Percentiles rank a stretch among this genome's conserved stretches.
phyloP scores from a whole-genome alignment of 1,140 invertebrate species.

The Lucilia sericata region DNA sequence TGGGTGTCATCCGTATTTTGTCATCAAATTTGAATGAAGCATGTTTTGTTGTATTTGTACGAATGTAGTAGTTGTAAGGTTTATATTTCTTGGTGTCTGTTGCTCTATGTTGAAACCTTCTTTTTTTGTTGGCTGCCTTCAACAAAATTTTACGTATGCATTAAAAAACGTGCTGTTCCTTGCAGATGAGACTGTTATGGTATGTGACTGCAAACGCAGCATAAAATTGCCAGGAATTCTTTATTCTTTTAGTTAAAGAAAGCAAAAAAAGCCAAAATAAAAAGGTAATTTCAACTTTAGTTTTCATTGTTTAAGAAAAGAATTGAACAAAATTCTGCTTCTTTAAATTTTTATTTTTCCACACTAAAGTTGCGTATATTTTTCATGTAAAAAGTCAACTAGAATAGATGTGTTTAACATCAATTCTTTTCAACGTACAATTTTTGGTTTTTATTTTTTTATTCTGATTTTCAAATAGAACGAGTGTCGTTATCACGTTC shows the following conservation, averaged over 20 bases:
- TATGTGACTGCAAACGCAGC: conserved; percentile 25
- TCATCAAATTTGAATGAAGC: conserved; percentile 6
- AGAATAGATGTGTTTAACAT: neutral
- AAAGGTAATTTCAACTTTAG: neutral
- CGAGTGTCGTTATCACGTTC: conserved; percentile 19
- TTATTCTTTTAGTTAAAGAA: neutral
- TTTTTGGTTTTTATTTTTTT: neutral
- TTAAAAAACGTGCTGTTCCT: conserved; percentile 10
- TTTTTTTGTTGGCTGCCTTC: neutral
- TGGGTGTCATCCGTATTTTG: conserved; percentile 18
- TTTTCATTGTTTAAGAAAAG: neutral
- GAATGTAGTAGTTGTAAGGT: neutral
- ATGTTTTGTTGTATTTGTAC: neutral
- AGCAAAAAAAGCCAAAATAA: neutral
- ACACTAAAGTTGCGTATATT: neutral
- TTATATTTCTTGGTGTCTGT: neutral
- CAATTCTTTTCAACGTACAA: neutral
- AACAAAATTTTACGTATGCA: conserved; percentile 10
- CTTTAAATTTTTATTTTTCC: neutral
- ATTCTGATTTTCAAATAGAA: neutral
- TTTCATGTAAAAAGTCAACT: neutral
- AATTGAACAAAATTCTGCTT: neutral
- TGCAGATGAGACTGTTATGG: conserved; percentile 25
- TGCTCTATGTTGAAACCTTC: neutral
- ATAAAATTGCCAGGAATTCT: conserved; percentile 23